Conservation (phyloP, 2,113 vertebrate species). For the Syngnathoides biaculeatus region DNA sequence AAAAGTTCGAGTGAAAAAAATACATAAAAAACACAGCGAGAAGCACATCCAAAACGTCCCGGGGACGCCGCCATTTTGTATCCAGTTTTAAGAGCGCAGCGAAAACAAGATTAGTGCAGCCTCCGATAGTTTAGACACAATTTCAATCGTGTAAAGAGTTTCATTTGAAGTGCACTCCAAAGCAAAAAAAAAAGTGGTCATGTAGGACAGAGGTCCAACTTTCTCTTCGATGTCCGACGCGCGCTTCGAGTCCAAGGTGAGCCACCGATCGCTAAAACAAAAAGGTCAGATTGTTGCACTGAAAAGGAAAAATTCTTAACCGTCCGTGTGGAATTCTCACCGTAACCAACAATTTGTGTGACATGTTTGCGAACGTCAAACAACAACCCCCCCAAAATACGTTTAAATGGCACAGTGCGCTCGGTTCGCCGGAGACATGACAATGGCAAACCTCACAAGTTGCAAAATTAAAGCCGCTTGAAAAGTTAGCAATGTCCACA, state of each 20-base stretch:
- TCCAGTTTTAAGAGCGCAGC: constrained; percentile 74
- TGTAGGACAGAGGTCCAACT: constrained; percentile 52
- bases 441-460: background rate
- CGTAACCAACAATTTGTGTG: constrained; percentile 5
- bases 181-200: constrained; percentile 2
- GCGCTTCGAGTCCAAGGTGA: constrained; percentile 57
- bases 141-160: constrained; percentile 31
- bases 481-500: background rate
- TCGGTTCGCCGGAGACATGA: background rate
- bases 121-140: constrained; percentile 1
- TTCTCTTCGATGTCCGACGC: constrained; percentile 44
- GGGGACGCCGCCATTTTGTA: constrained; percentile 90
- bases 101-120: constrained; percentile 38
- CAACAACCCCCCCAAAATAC: background rate
- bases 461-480: background rate
- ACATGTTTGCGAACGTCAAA: constrained; percentile 28
- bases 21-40: constrained; percentile 60
- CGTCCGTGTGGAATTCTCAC: constrained; percentile 41
- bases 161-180: background rate
- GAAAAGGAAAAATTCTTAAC: constrained; percentile 10
- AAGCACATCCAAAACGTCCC: constrained; percentile 71
- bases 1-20: constrained; percentile 60
- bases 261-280: constrained; percentile 28
- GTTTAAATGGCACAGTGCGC: constrained; percentile 25
- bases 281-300: constrained; percentile 9